These are phyloP conservation scores for Sardinella longiceps DNA, from an alignment of 2,797 vertebrate genomes.

Conservation along the genomic window DNA sequence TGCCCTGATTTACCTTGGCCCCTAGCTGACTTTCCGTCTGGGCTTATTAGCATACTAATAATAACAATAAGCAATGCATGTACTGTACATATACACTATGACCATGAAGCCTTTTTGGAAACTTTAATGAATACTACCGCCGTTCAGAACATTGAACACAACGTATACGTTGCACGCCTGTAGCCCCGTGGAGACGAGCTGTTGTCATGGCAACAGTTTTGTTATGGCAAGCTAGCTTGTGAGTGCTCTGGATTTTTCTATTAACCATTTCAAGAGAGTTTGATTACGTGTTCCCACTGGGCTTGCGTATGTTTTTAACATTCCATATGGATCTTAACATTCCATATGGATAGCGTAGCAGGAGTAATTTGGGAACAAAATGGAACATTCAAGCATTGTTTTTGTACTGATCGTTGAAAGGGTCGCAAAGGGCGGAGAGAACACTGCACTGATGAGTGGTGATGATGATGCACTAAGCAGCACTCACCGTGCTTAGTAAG, in stretches of 20 bases:
- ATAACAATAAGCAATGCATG: too few relatives aligned
- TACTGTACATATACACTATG: background rate
- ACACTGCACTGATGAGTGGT: background rate
- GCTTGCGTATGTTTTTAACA: too few relatives aligned
- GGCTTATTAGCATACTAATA: background rate
- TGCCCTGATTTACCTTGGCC: background rate
- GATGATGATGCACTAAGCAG: background rate
- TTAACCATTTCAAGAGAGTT: too few relatives aligned
- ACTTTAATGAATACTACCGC: background rate
- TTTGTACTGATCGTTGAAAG: too few relatives aligned
- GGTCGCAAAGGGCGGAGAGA: background rate
- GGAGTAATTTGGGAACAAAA: too few relatives aligned
- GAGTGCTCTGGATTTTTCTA: background rate
- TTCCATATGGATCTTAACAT: background rate
- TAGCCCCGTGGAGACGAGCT: background rate
- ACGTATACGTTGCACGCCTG: background rate
- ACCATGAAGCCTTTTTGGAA: background rate
- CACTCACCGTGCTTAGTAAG: background rate
- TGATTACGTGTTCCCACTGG: too few relatives aligned
- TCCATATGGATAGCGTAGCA: background rate
- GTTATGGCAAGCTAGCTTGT: background rate
- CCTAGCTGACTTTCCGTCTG: background rate
- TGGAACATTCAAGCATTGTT: too few relatives aligned
- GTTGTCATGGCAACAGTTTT: background rate
- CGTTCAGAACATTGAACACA: background rate